phyloP scores from a whole-genome alignment of 2,797 vertebrate species.

The Poecilia wingei region DNA sequence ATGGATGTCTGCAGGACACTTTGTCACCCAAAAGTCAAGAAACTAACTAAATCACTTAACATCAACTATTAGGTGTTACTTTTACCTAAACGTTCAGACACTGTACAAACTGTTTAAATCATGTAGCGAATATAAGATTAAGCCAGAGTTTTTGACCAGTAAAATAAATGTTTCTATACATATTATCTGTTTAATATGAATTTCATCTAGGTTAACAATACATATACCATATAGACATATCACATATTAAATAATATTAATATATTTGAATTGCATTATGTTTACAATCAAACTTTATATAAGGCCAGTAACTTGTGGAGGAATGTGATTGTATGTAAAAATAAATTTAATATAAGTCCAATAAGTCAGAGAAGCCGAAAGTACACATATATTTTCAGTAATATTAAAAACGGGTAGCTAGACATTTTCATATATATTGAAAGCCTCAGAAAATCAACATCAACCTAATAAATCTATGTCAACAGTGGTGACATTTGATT shows the following conservation, averaged over 20 bases:
- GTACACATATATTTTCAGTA: constrained; percentile 57
- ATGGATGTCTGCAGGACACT: neutral
- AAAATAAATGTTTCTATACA: neutral
- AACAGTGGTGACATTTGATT: constrained; percentile 82
- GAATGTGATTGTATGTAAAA: constrained; percentile 42
- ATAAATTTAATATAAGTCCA: constrained; percentile 73
- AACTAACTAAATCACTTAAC: neutral
- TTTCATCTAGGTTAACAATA: neutral
- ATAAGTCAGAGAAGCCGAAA: constrained; percentile 69
- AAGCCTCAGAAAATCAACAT: constrained; percentile 76
- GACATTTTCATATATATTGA: constrained; percentile 74
- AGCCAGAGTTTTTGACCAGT: neutral
- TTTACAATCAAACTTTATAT: neutral
- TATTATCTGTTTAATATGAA: neutral
- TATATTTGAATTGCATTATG: constrained; percentile 7
- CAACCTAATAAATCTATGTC: constrained; percentile 79
- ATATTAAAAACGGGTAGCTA: constrained; percentile 75
- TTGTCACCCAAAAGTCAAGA: neutral
- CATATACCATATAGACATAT: neutral
- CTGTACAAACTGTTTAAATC: neutral
- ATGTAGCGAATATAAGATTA: neutral
- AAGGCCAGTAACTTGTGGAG: constrained; percentile 5
- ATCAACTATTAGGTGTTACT: neutral
- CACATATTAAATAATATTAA: neutral
- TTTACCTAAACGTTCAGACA: neutral